Evolutionary conservation across 2,113 vertebrate species (phyloP).

Genomic region (Scophthalmus maximus): DNA sequence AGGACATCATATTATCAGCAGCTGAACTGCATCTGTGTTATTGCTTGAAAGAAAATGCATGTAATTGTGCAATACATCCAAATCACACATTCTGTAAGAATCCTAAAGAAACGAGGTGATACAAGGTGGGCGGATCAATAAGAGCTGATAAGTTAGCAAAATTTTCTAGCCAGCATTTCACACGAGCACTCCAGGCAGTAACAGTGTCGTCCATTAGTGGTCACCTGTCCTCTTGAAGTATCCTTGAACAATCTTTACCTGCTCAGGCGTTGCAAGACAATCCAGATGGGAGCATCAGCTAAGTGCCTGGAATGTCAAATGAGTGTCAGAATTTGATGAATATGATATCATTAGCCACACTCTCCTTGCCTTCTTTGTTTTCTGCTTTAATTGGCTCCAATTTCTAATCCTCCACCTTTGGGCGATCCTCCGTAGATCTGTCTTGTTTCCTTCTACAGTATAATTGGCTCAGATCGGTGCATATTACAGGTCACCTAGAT

Average conservation of each 20-base stretch:
- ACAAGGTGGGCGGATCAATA: too few species aligned
- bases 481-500: conserved; percentile 14
- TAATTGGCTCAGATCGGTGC: conserved; percentile 45
- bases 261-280: conserved; percentile 17
- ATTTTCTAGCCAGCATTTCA: too few species aligned
- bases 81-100: too few species aligned
- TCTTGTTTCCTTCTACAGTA: conserved; percentile 26
- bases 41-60: too few species aligned
- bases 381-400: conserved; percentile 50
- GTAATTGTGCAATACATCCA: too few species aligned
- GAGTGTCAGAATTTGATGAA: conserved; percentile 44
- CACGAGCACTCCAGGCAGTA: not conserved
- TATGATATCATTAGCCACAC: conserved; percentile 46
- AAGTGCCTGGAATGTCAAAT: conserved; percentile 35
- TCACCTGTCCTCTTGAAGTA: conserved; percentile 14
- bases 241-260: conserved; percentile 33
- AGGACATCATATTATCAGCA: too few species aligned
- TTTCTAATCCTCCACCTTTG: conserved; percentile 55
- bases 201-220: not conserved
- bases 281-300: conserved; percentile 25
- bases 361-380: conserved; percentile 23
- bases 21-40: too few species aligned
- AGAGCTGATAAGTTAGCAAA: too few species aligned
- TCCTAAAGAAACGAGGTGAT: too few species aligned
- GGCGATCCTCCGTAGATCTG: conserved; percentile 31